phyloP scores from a whole-genome alignment of 2,113 vertebrate species.

The Lepisosteus osseus region DNA sequence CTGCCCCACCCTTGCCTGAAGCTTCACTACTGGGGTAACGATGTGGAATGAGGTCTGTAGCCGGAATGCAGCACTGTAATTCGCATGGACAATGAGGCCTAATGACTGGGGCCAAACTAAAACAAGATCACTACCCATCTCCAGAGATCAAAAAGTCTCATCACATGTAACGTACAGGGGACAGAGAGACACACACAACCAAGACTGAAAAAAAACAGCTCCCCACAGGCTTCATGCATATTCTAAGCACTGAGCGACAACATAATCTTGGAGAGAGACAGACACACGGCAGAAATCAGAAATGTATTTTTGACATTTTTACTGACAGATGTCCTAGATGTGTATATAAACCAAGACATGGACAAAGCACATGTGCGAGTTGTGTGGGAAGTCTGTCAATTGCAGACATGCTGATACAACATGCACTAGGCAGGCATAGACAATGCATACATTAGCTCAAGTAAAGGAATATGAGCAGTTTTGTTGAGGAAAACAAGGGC shows the following conservation, averaged over 20 bases:
- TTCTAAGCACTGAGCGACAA: too few relatives aligned
- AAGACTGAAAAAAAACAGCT: too few relatives aligned
- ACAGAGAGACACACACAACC: conserved; percentile 19
- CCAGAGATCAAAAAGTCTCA: conserved; percentile 57
- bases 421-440: too few relatives aligned
- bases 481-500: too few relatives aligned
- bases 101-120: conserved; percentile 57
- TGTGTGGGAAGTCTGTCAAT: too few relatives aligned
- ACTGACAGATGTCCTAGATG: not conserved
- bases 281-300: not conserved
- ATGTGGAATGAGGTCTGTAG: conserved; percentile 57
- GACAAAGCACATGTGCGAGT: too few relatives aligned
- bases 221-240: too few relatives aligned
- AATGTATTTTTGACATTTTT: too few relatives aligned
- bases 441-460: too few relatives aligned
- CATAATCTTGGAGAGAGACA: not conserved
- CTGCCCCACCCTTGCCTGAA: conserved; percentile 68
- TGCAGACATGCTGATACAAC: too few relatives aligned
- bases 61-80: conserved; percentile 66
- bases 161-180: not conserved
- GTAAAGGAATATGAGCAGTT: too few relatives aligned
- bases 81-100: conserved; percentile 71
- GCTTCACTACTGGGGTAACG: conserved; percentile 54
- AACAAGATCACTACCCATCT: conserved; percentile 56
- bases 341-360: too few relatives aligned